Conservation (phyloP, 2,888 invertebrate species). For the Eurytoma adleriae region DNA sequence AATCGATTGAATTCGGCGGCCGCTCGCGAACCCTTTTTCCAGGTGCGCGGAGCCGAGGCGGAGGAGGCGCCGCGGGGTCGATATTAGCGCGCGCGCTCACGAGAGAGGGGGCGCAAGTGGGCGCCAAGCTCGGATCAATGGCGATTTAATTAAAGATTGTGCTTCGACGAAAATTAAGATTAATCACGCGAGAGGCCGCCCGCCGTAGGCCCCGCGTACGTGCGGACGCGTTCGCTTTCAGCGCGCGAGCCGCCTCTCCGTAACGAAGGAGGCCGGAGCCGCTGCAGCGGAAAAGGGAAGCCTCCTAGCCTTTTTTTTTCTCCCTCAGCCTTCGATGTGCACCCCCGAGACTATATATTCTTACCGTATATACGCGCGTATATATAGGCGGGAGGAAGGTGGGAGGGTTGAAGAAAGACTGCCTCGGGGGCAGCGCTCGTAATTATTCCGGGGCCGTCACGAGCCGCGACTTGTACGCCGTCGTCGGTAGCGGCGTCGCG, state of each 20-base stretch:
- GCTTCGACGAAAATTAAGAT: conserved; percentile 73
- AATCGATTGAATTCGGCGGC: conserved; percentile 50
- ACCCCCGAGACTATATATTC: not conserved
- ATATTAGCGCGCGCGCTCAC: conserved; percentile 5
- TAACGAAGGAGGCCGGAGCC: conserved; percentile 4
- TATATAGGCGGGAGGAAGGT: not conserved
- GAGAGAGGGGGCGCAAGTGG: conserved; percentile 5
- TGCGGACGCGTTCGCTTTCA: not conserved
- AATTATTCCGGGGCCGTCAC: conserved; percentile 66
- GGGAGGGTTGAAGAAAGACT: conserved; percentile 33
- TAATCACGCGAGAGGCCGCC: conserved; percentile 66
- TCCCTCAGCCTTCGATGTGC: not conserved
- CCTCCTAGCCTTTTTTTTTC: not conserved
- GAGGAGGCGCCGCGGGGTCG: conserved; percentile 4
- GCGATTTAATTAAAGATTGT: conserved; percentile 75
- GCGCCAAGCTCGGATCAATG: conserved; percentile 68
- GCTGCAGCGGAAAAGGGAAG: not conserved
- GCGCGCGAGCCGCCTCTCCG: not conserved
- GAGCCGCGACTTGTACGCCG: conserved; percentile 31
- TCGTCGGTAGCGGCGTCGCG: conserved; percentile 27
- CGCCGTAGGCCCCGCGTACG: conserved; percentile 20
- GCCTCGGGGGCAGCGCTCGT: conserved; percentile 63
- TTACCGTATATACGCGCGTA: not conserved
- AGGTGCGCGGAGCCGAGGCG: not conserved
- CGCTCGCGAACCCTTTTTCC: conserved; percentile 11